A percentile compares a stretch with the other conserved stretches of the same genome.
These are phyloP conservation scores for Spisula subtruncata DNA, from an alignment of 2,888 invertebrate species.

Conservation along the genomic window DNA sequence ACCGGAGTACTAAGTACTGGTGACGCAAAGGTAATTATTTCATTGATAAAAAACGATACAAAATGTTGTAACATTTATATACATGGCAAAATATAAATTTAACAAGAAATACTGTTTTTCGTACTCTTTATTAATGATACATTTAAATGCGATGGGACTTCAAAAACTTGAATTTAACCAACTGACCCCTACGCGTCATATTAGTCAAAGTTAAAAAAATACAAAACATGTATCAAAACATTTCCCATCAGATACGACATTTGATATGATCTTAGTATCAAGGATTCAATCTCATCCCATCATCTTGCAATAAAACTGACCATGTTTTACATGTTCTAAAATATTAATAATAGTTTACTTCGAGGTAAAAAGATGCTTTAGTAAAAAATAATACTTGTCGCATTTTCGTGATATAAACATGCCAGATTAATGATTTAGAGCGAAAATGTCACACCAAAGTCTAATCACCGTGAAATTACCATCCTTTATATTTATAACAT, in stretches of 20 bases:
- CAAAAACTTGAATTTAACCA: too few species aligned
- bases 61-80: too few species aligned
- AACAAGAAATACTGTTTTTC: too few species aligned
- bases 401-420: not conserved
- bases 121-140: too few species aligned
- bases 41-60: too few species aligned
- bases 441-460: slow-evolving; percentile 3
- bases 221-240: too few species aligned
- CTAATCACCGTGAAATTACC: slow-evolving; percentile 37
- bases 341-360: not conserved
- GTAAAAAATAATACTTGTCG: not conserved
- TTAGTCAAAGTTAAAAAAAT: too few species aligned
- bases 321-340: not conserved
- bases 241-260: not conserved
- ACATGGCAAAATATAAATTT: too few species aligned
- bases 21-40: too few species aligned
- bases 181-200: too few species aligned
- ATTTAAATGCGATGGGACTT: too few species aligned
- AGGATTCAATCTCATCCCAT: not conserved
- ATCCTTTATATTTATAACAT: slow-evolving; percentile 31
- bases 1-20: too few species aligned
- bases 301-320: not conserved
- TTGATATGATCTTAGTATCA: not conserved
- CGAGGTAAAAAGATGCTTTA: not conserved
- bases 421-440: slow-evolving; percentile 13